phyloP scores from a whole-genome alignment of 2,797 vertebrate species.

The Danio aesculapii region DNA sequence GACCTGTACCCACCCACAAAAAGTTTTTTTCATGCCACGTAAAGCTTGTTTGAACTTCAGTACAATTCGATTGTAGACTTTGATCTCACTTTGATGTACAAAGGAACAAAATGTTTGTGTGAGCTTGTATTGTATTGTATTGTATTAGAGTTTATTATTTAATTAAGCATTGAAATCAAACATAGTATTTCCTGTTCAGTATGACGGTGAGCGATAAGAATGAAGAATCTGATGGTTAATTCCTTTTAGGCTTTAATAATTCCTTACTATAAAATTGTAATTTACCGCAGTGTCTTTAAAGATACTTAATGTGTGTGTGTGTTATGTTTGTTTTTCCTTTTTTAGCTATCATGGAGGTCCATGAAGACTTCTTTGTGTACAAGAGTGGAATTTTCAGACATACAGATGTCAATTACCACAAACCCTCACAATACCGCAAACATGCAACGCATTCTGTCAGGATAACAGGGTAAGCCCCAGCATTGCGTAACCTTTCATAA shows the following conservation, averaged over 20 bases:
- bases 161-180: constrained; percentile 25
- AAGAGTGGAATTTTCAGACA: constrained; percentile 91
- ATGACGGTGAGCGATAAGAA: not conserved
- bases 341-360: constrained; percentile 95
- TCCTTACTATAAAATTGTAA: constrained; percentile 11
- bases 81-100: constrained; percentile 43
- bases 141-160: constrained; percentile 21
- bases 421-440: constrained; percentile 81
- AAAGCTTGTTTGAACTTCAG: constrained; percentile 6
- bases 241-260: not conserved
- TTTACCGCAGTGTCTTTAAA: constrained; percentile 5
- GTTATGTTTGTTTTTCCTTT: constrained; percentile 56
- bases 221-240: not conserved
- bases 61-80: constrained; percentile 37
- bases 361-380: constrained; percentile 97
- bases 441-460: constrained; percentile 95
- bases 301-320: constrained; percentile 37
- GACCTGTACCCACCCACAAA: not conserved
- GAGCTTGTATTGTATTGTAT: constrained; percentile 6
- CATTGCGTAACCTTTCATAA: constrained; percentile 27
- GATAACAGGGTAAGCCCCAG: constrained; percentile 88
- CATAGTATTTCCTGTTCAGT: not conserved
- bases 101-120: constrained; percentile 24
- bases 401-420: constrained; percentile 84
- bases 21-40: constrained; percentile 37